Evolutionary conservation across 2,888 invertebrate genomes (phyloP).

Genomic region (Eristalis intricaria): DNA sequence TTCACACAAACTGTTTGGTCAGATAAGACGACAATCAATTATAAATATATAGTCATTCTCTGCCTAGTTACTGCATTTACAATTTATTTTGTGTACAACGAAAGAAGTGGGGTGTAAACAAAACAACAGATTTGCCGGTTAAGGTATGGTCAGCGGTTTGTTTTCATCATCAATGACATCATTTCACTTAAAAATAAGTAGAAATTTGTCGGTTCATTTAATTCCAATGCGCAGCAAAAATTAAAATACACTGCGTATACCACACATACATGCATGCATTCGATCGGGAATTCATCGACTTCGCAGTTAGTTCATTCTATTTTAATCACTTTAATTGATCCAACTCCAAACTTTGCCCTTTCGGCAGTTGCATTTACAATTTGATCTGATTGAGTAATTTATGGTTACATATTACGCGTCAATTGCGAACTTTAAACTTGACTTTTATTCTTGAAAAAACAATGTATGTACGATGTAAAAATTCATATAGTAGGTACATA

Average conservation of each 20-base stretch:
- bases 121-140: not conserved
- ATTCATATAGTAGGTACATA: not conserved
- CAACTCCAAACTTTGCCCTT: slow-evolving; percentile 8
- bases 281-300: not conserved
- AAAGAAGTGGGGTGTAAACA: not conserved
- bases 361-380: slow-evolving; percentile 6
- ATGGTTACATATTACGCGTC: not conserved
- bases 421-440: not conserved
- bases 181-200: not conserved
- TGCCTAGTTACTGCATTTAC: not conserved
- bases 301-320: slow-evolving; percentile 3
- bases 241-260: slow-evolving; percentile 2
- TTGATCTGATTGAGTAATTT: not conserved
- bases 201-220: slow-evolving; percentile 11
- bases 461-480: too few species aligned
- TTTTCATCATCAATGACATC: slow-evolving; percentile 38
- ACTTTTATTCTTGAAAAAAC: too few species aligned
- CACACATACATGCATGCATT: not conserved
- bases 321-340: slow-evolving; percentile 18
- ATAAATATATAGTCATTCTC: not conserved
- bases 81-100: not conserved
- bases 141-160: not conserved
- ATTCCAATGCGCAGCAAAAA: slow-evolving; percentile 37
- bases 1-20: not conserved
- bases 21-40: not conserved